These are phyloP conservation scores for Camponotus floridanus DNA, from an alignment of 1,140 invertebrate genomes.

Conservation along the genomic window DNA sequence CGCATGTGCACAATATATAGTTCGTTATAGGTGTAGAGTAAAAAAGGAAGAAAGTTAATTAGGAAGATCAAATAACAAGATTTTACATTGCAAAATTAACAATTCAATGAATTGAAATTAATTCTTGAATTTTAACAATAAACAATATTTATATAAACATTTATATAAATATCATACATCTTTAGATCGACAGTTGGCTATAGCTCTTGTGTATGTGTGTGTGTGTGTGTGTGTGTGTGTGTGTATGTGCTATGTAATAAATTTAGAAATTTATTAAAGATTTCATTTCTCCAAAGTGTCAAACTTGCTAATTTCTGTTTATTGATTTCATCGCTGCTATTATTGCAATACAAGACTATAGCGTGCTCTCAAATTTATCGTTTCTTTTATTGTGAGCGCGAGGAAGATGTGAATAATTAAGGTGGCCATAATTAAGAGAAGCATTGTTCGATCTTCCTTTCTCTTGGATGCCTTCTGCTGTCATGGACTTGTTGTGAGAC, in stretches of 20 bases:
- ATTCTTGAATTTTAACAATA: neutral
- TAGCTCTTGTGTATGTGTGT: neutral
- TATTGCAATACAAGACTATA: constrained; percentile 1
- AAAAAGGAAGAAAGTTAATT: too few species aligned
- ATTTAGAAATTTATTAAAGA: neutral
- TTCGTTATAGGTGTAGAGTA: too few species aligned
- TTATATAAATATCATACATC: too few species aligned
- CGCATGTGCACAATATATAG: too few species aligned
- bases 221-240: too few species aligned
- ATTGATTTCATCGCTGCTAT: constrained; percentile 1
- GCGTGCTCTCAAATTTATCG: constrained; percentile 34
- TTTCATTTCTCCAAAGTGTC: neutral
- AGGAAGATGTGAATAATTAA: constrained; percentile 64
- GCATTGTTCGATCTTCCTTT: constrained; percentile 64
- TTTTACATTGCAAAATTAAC: neutral
- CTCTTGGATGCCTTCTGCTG: constrained; percentile 30
- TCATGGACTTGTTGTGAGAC: constrained; percentile 59
- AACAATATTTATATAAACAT: neutral
- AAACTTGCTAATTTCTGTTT: neutral
- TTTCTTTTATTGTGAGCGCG: constrained; percentile 11
- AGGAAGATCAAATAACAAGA: too few species aligned
- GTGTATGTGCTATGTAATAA: neutral
- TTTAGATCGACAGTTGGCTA: neutral
- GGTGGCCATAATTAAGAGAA: constrained; percentile 65
- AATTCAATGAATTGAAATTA: neutral